Base-by-base conservation (phyloP, 2,888 invertebrate genomes). In the Xanthia icteritia region DNA sequence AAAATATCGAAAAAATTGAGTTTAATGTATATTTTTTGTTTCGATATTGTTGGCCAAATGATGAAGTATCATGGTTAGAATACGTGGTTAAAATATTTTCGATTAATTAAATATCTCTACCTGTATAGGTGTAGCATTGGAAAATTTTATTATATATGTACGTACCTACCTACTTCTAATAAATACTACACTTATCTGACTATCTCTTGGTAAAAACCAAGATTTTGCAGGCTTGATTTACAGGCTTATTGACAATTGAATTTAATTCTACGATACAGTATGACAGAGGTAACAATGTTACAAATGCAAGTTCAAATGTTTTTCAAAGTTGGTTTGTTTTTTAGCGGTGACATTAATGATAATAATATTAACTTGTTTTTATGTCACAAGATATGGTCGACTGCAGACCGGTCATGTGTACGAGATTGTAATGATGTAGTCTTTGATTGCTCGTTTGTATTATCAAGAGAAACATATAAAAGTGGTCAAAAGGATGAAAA, bases 321-420 rank as follows among this genome's bases (percentile, higher is more conserved):
- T 17, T 36, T 5, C 8, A 5, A 5, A 51, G 42, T 73, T 54
- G 54, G 17, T 77, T 54, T 80, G 20, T 81, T 61, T 61, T 23
- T 20, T 39, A 23, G 27, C 23, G 23, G 54, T 81, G 77, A 39
- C 45, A 61, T 17, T 36, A 42, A 60, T 51, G 51, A 73, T 36
- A 81, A 73, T 39, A 67, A 73, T 36, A 81, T 61, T 39, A 67
- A 36, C 23, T 61, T 56, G 54, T 45, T 36, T 39, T 31, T 58
- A 79, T 65, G 45, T 79, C 27, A 39, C 36, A 76, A 66, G n/a
- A 82, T 58, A 58, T 60, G 11, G 27, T 48, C 48, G 76, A 76
- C 48, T 76, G 51, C 27, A 64, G 27, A 60, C 42, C 27, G 45
- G 51, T 65, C 63, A 63, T 63, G 48, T 76, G 39, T 58, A 48